Base-by-base conservation (phyloP, 1,140 invertebrate species). In the Neotoxoptera formosana region DNA sequence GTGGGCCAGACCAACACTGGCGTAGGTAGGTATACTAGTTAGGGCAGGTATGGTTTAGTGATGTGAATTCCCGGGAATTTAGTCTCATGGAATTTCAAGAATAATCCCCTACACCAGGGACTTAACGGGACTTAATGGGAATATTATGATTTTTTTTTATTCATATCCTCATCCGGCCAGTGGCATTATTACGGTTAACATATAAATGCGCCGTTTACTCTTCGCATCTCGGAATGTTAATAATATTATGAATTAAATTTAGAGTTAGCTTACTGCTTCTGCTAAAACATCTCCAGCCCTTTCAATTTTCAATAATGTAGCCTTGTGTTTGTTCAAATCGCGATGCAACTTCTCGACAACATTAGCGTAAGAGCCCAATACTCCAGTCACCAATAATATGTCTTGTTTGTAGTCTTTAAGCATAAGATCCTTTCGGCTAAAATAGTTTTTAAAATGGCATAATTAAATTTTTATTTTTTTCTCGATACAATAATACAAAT, bases 231-330 rank as follows among this genome's bases (percentile, higher is more conserved):
- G n/a, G 14, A 8, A 34, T 83, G 30, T n/a, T 87, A 11, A 41
- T 41, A 36, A 41, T 41, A 36, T 86, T 47, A 92, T n/a, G 34
- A 88, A 30, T 23, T 60, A 83, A 51, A 34, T 93, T 92, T 36
- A 93, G 25, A 21, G 45, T 88, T 8, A 56, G 95, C 95, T 96
- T 95, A 98, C 97, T 94, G 97, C 97, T 96, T 98, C 98, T 94
- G 96, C 96, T 86, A 98, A 95, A 48, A 98, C 97, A 95, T 98
- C 97, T 47, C 97, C 97, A 92, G 97, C 97, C 94, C 96, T 96
- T 94, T 98, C 97, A 93, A 98, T 96, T 95, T 98, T 97, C 25
- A 98, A 96, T n/a, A 98, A 96, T 91, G 97, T 98, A 7, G 97
- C 97, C 94, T 97, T 97, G 93, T 97, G 96, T 95, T 98, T 98